phyloP scores from a whole-genome alignment of 2,113 vertebrate genomes.

The Uria aalge region DNA sequence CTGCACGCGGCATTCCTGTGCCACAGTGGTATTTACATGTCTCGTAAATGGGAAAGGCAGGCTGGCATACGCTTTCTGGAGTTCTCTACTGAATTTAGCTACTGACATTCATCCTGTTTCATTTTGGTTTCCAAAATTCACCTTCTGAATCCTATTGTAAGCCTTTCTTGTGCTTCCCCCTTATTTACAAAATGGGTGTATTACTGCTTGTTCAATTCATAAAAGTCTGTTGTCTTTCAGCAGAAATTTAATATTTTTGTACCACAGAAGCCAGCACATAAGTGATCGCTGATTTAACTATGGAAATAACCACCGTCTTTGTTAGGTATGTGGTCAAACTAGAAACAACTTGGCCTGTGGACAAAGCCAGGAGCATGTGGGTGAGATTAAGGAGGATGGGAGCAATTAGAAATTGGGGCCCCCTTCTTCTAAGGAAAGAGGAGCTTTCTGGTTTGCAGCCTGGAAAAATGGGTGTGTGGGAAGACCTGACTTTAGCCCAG shows the following conservation, averaged over 20 bases:
- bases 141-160: not conserved
- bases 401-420: not conserved
- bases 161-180: not conserved
- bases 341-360: not conserved
- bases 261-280: not conserved
- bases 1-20: not conserved
- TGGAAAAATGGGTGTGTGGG: not conserved
- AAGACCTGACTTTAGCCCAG: not conserved
- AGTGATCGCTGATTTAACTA: not conserved
- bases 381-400: not conserved
- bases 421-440: not conserved
- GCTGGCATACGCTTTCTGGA: not conserved
- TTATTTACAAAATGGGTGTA: not conserved
- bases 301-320: not conserved
- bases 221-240: not conserved
- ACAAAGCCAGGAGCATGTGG: not conserved
- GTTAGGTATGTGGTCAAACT: not conserved
- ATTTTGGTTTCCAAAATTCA: not conserved
- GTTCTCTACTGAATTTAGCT: not conserved
- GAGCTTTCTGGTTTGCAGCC: not conserved
- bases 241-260: not conserved
- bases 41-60: not conserved
- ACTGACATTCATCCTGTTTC: not conserved
- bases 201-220: not conserved
- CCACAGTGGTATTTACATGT: not conserved